Percentiles rank a stretch among this genome's conserved stretches.
phyloP scores from a whole-genome alignment of 1,140 invertebrate species.

The Schmidtea mediterranea region DNA sequence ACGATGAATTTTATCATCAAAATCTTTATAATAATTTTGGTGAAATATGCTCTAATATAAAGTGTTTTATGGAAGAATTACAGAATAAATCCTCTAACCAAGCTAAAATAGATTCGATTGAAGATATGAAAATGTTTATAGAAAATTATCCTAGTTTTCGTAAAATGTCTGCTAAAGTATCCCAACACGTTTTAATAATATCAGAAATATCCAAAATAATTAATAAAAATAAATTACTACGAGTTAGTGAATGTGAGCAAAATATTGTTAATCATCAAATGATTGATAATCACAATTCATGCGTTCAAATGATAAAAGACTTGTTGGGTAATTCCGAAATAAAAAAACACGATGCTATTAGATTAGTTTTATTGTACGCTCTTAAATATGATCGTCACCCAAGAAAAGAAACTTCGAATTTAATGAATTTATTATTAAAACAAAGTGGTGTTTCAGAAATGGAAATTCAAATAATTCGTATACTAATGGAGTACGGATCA shows the following conservation, averaged over 20 bases:
- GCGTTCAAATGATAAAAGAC: background rate
- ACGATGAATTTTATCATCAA: too few species aligned
- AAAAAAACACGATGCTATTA: background rate
- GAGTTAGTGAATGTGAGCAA: conserved; percentile 38
- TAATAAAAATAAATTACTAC: background rate
- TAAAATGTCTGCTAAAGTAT: conserved; percentile 90
- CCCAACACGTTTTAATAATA: conserved; percentile 81
- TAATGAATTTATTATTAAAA: too few species aligned
- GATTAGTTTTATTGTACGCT: background rate
- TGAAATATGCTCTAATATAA: too few species aligned
- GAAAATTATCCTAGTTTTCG: conserved; percentile 94
- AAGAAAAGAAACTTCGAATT: too few species aligned
- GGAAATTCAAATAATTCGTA: too few species aligned
- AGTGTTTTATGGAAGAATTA: too few species aligned
- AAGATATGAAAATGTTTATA: too few species aligned
- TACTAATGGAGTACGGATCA: too few species aligned
- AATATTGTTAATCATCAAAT: background rate
- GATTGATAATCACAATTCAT: background rate
- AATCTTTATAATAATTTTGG: too few species aligned
- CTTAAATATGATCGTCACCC: background rate
- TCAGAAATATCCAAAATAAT: conserved; percentile 47
- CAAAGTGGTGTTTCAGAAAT: too few species aligned
- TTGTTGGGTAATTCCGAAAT: background rate
- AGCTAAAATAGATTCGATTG: too few species aligned
- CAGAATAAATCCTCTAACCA: too few species aligned